These are phyloP conservation scores for Chorisops tibialis DNA, from an alignment of 2,888 invertebrate genomes.

Conservation along the genomic window DNA sequence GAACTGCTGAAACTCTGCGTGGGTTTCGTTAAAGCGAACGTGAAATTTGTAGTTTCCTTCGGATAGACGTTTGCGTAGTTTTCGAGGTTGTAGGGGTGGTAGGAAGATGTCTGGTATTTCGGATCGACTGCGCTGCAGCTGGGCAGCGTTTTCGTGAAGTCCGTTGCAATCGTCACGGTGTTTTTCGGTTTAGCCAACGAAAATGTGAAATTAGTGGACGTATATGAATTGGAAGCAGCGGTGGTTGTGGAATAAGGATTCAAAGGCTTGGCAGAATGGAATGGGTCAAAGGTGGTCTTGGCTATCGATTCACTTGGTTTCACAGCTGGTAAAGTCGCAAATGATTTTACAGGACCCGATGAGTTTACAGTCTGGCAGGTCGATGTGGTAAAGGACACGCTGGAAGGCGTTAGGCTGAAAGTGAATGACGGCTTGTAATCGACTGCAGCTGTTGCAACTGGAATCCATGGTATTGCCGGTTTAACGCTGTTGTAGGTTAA, in stretches of 20 bases:
- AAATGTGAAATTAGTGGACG: slow-evolving; percentile 34
- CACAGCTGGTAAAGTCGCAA: not conserved
- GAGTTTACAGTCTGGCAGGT: not conserved
- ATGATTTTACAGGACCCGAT: not conserved
- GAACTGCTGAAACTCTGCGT: slow-evolving; percentile 21
- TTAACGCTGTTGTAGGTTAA: slow-evolving; percentile 20
- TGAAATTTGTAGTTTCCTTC: slow-evolving; percentile 29
- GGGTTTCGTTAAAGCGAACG: slow-evolving; percentile 34
- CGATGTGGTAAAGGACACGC: not conserved
- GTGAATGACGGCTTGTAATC: slow-evolving; percentile 31
- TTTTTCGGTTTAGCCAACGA: slow-evolving; percentile 33
- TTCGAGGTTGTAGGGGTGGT: slow-evolving; percentile 1
- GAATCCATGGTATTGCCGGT: slow-evolving; percentile 23
- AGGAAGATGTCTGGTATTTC: slow-evolving; percentile 1
- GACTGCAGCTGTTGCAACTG: not conserved
- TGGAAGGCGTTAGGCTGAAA: slow-evolving; percentile 30
- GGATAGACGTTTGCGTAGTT: slow-evolving; percentile 29
- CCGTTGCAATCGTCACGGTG: slow-evolving; percentile 4
- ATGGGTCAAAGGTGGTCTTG: too few relatives aligned
- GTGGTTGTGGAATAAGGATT: not conserved
- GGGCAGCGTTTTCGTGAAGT: not conserved
- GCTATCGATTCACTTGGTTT: too few relatives aligned
- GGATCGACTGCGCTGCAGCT: not conserved
- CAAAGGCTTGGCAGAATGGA: not conserved
- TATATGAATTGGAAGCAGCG: not conserved